Evolutionary conservation across 1,140 invertebrate species (phyloP), one percentile per base, ranked within the genome.

Genomic region (Heterodera carotae): DNA sequence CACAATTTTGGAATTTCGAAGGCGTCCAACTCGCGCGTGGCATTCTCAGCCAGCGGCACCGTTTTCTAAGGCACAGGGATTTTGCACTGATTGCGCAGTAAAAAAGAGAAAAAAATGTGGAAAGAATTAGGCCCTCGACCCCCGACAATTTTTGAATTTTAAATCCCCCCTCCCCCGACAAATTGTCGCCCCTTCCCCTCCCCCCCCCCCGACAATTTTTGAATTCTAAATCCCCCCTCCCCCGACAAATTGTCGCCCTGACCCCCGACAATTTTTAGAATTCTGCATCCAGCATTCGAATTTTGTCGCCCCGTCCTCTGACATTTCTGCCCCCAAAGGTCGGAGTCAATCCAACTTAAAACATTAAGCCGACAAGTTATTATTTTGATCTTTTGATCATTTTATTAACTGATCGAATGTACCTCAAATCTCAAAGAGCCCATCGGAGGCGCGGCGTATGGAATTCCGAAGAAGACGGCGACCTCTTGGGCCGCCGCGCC

Each of bases 401-500:
- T n/a, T 43, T 12, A 43, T 43, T 43, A 43, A 43, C 39, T 7
- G 39, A 43, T 4, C 39, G 39, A 43, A 43, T 2, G 48, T 25
- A 80, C 79, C 34, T 80, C 79, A 77, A 80, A 80, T 56, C 79
- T n/a, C 25, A 79, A 36, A 8, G 82, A 8, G 2, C 79, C 79
- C 68, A 43, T 64, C 7, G 79, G 81, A 8, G 81, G 81, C 34
- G 33, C 15, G 7, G 79, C 79, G 78, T 80, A 80, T 25, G 79
- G 79, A 25, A 80, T 68, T 7, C 79, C 79, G 36, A 62, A 70
- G 43, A 80, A 80, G n/a, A 64, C n/a, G n/a, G n/a, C n/a, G n/a
- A n/a, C n/a, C n/a, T n/a, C 39, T 22, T 66, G 27, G 29, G 64
- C 29, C 25, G 31, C 33, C 15, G 12, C n/a, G 22, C 34, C 7